Evolutionary conservation across 2,113 vertebrate genomes (phyloP), one percentile per base, ranked within the genome.

Genomic region (Garra rufa): DNA sequence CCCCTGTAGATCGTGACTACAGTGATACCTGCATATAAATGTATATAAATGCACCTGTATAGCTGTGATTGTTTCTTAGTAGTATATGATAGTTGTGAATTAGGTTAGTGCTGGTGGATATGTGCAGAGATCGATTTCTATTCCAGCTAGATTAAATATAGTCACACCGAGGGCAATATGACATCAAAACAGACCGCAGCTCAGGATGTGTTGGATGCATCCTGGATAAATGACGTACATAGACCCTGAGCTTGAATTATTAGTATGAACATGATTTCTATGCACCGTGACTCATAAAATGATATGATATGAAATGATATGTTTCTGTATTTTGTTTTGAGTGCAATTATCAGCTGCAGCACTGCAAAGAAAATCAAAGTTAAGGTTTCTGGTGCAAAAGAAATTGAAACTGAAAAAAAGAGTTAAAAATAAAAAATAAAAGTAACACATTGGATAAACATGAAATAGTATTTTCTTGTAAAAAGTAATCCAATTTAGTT

Each of bases 1-100:
- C 84, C 83, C 79, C 87, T 82, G 41, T n/a, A 57, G 67, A 70
- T 61, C 63, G 85, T 77, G 85, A 85, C 84, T 85, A 50, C 46
- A 50, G 61, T 73, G 21, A 41, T 74, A 84, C 70, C 83, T 61
- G 46, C 75, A 84, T 90, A 75, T 73, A 52, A 70, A 17, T 81
- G 52, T 7, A 34, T 34, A 34, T 34, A 34, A 34, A 52, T 46
- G 63, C 78, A 76, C 78, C 81, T 82, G 52, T 77, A 21, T 28
- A 77, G 30, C 55, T 88, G 61, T 19, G 15, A 34, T 34, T 65
- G 61, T 30, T 65, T 63, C 24, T 61, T 61, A 14, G 24, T 6
- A 61, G 11, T 26, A 28, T 26, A 61, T 30, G 61, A 30, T 15
- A 28, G 7, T 65, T 14, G 26, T 17, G 61, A 65, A 65, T 65